These are phyloP conservation scores for Calidris pugnax DNA, from an alignment of 2,113 vertebrate species.

Conservation along the genomic window DNA sequence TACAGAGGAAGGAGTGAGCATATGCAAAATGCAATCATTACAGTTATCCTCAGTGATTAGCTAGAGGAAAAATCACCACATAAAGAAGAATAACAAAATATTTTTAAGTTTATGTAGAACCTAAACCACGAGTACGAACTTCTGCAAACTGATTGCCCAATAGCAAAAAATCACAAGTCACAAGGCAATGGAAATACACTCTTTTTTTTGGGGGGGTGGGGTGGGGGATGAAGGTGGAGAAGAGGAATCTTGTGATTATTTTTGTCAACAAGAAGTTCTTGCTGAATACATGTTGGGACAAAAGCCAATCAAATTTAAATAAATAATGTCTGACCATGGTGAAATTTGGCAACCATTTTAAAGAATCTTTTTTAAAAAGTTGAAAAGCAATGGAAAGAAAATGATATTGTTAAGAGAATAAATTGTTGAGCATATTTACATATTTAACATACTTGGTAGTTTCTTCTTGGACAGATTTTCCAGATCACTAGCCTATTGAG, in stretches of 20 bases:
- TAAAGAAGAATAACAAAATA: neutral
- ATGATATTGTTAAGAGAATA: neutral
- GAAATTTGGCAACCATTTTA: neutral
- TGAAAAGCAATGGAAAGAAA: neutral
- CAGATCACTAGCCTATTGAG: neutral
- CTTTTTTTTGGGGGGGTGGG: neutral
- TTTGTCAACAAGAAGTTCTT: neutral
- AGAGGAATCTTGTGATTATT: neutral
- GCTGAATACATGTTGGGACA: neutral
- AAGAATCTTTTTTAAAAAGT: neutral
- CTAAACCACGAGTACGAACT: neutral
- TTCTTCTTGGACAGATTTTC: neutral
- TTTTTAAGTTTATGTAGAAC: neutral
- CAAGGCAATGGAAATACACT: neutral
- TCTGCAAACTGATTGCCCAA: neutral
- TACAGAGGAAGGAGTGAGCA: neutral
- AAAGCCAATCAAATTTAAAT: neutral
- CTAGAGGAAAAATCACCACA: neutral
- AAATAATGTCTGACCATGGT: neutral
- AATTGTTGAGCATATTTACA: neutral
- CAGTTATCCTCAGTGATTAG: neutral
- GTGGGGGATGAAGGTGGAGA: no score
- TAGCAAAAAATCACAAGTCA: neutral
- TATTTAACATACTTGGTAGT: neutral
- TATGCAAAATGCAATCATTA: rapidly evolving